Base-by-base conservation (phyloP, 2,888 invertebrate species). In the Schizaphis graminum region DNA sequence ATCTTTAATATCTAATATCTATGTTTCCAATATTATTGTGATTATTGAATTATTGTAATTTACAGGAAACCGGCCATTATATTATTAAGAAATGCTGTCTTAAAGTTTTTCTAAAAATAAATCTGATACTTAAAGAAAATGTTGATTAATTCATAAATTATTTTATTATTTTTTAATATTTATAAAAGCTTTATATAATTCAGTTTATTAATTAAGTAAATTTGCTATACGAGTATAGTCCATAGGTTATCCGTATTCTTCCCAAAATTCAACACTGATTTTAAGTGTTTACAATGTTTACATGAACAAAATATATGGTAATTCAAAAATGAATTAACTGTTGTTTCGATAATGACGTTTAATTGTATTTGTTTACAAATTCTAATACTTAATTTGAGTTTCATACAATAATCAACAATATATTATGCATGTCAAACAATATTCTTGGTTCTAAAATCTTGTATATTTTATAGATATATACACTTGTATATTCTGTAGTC, bases 391-490 rank as follows among this genome's bases (percentile, higher is more conserved):
- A 77, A 77, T 77, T 28, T 77, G 1, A 85, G 85, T 85, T 44
- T 85, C 85, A 44, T 85, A 44, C 13, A 24, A 85, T 44, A 44
- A 85, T 85, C 44, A 26, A 44, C 11, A 10, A 28, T 35, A 44
- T 85, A 44, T 85, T 85, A 85, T 85, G 35, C 8, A 77, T 35
- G 77, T 77, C 21, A 77, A 35, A 77, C 21, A 77, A 77, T 85
- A 44, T 85, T 85, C 85, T 85, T 85, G 44, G 28, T 44, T 86
- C 7, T 86, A 89, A 89, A 41, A 57, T 89, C 47, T 47, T 44
- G 88, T 41, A 57, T 89, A 89, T 26, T 47, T 53, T 87, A 53
- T 77, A 77, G 35, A 35, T 77, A 35, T 77, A 35, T 47, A 47
- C 28, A 61, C 41, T 84, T 61, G 47, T 87, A 88, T 67, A 11